These are phyloP conservation scores for Presbytis comata DNA, from an alignment of 2,797 vertebrate genomes.

Conservation along the genomic window DNA sequence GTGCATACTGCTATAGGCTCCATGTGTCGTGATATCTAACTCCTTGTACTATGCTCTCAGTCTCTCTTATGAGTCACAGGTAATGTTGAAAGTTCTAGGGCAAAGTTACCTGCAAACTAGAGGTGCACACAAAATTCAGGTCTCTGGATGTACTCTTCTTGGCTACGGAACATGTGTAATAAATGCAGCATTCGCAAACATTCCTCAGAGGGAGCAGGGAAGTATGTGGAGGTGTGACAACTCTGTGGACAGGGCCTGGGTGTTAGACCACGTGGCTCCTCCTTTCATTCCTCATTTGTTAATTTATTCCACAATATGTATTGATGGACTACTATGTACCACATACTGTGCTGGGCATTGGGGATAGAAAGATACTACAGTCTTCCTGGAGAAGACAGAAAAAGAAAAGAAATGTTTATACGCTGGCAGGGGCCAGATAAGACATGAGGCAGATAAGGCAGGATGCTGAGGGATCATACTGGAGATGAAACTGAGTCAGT, in stretches of 20 bases:
- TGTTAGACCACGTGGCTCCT: too few relatives aligned
- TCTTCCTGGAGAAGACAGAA: neutral
- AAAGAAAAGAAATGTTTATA: neutral
- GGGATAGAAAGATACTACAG: neutral
- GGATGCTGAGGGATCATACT: neutral
- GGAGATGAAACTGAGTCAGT: neutral
- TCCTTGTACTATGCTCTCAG: neutral
- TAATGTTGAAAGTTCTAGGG: neutral
- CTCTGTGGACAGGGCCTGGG: neutral
- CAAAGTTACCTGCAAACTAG: too few relatives aligned
- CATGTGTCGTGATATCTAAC: accelerated
- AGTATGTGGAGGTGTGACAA: neutral
- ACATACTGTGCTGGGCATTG: neutral
- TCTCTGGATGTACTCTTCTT: neutral
- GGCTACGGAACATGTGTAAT: neutral
- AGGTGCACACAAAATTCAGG: neutral
- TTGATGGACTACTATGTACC: neutral
- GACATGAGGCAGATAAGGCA: neutral
- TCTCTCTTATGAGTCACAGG: neutral
- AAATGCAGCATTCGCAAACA: accelerated
- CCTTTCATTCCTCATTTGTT: neutral
- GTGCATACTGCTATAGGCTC: neutral
- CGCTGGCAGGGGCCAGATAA: accelerated
- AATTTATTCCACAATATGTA: neutral
- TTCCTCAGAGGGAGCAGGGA: neutral